Conservation (phyloP, 2,113 vertebrate genomes). For the Cebidichthys violaceus region DNA sequence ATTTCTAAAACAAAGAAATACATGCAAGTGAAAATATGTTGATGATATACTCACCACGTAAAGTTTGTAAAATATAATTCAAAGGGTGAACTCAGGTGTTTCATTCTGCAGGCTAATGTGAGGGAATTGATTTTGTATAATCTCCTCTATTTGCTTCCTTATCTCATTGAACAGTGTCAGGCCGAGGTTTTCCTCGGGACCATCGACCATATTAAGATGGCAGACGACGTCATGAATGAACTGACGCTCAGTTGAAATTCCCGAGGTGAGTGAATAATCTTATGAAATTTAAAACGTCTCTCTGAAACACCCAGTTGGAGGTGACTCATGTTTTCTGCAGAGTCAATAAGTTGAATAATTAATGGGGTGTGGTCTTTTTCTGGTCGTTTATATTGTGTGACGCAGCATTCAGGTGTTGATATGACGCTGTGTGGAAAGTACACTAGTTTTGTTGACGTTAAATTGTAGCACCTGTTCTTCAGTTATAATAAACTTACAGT, state of each 20-base stretch:
- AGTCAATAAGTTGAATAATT: background rate
- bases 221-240: background rate
- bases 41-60: background rate
- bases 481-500: background rate
- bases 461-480: background rate
- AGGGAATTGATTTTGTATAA: background rate
- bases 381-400: background rate
- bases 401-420: background rate
- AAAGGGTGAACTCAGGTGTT: background rate
- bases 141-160: background rate
- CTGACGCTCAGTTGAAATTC: background rate
- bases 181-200: background rate
- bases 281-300: background rate
- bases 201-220: background rate
- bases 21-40: background rate
- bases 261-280: background rate
- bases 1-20: background rate
- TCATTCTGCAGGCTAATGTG: background rate
- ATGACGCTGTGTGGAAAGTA: background rate
- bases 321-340: no score
- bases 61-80: background rate
- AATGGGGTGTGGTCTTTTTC: background rate
- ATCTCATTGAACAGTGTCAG: background rate
- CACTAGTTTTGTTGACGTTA: no score
- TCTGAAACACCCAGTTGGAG: background rate